A percentile compares a stretch with the other conserved stretches of the same genome.
Conservation (phyloP, 2,888 invertebrate species). For the Eucera pruinosa region DNA sequence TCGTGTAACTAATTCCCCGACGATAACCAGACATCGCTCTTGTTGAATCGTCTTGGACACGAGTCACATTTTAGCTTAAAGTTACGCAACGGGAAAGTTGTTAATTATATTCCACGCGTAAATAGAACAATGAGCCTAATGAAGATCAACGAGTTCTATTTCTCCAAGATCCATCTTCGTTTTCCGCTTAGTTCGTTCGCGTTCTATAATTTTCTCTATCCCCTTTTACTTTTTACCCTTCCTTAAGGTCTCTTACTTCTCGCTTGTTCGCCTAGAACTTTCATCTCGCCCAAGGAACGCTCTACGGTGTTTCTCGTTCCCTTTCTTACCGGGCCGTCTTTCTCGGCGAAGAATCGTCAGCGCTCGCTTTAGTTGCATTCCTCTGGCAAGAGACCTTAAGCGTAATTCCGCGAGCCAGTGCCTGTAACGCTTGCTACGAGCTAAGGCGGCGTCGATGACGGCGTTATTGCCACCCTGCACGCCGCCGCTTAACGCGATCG, state of each 20-base stretch:
- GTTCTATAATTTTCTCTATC: slow-evolving; percentile 1
- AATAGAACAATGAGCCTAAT: slow-evolving; percentile 22
- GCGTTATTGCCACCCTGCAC: slow-evolving; percentile 65
- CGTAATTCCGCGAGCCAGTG: slow-evolving; percentile 61
- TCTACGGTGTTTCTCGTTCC: background rate
- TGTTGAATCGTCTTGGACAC: slow-evolving; percentile 47
- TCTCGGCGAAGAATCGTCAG: slow-evolving; percentile 27
- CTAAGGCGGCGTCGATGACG: slow-evolving; percentile 66
- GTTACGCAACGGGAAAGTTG: slow-evolving; percentile 41
- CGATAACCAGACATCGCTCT: slow-evolving; percentile 20
- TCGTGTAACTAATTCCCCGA: slow-evolving; percentile 51
- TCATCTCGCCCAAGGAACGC: background rate
- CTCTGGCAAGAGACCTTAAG: slow-evolving; percentile 65
- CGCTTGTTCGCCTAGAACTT: background rate
- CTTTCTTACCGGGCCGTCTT: background rate
- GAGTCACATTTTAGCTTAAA: slow-evolving; percentile 36
- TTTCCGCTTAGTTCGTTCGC: background rate
- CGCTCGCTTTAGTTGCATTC: slow-evolving; percentile 56
- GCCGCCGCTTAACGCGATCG: slow-evolving; percentile 68
- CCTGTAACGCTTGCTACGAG: slow-evolving; percentile 50
- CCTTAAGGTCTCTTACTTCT: too few species aligned
- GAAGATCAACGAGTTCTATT: too few species aligned
- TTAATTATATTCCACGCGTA: slow-evolving; percentile 58
- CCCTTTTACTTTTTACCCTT: background rate
- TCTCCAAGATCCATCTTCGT: too few species aligned